Conservation (phyloP, 2,888 invertebrate genomes). For the Leucophenga maculata region DNA sequence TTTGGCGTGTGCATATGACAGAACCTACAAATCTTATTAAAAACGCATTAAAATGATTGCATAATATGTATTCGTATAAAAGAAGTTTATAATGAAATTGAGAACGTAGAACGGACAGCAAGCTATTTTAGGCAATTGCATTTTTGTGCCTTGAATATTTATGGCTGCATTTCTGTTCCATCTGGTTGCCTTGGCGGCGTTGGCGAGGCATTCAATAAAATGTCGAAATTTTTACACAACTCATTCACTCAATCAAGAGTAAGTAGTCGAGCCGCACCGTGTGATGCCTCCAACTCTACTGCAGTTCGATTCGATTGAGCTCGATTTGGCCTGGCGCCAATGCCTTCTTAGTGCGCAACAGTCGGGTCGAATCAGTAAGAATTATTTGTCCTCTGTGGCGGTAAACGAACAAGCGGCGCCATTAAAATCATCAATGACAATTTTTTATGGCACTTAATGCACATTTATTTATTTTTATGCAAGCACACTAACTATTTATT, state of each 20-base stretch:
- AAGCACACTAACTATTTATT: too few species aligned
- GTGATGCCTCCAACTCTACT: neutral
- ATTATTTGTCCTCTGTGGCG: conserved; percentile 2
- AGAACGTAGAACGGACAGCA: neutral
- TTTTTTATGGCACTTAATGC: conserved; percentile 13
- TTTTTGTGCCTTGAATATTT: conserved; percentile 23
- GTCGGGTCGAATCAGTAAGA: neutral
- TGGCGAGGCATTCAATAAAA: conserved; percentile 41
- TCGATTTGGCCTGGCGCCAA: neutral
- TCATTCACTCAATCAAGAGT: conserved; percentile 38
- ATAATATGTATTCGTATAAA: neutral
- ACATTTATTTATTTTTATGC: too few species aligned
- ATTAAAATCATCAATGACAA: conserved; percentile 25
- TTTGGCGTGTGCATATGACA: neutral
- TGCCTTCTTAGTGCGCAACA: too few species aligned
- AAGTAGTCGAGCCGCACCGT: neutral
- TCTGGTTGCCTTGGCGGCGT: conserved; percentile 9
- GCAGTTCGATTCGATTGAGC: neutral
- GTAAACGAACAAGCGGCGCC: conserved; percentile 9
- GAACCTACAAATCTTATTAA: conserved; percentile 19
- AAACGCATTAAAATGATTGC: conserved; percentile 25
- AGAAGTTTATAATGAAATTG: neutral
- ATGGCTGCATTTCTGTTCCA: conserved; percentile 19
- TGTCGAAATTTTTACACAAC: conserved; percentile 50
- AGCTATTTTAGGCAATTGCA: conserved; percentile 12